Conservation (phyloP, 2,888 invertebrate genomes). For the Melinopterus prodromus region DNA sequence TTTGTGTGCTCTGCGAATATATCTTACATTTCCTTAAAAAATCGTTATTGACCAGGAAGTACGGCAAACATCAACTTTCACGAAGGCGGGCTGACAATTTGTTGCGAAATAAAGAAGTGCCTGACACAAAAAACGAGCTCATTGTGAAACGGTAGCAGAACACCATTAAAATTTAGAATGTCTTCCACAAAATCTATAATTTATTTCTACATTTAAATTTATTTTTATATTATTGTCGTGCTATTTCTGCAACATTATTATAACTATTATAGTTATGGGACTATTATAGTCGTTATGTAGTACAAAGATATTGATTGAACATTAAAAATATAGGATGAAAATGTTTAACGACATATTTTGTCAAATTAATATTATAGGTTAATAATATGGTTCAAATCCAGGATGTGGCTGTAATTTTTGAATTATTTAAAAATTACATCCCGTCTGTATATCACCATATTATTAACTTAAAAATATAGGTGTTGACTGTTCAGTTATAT, state of each 20-base stretch:
- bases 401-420: no score
- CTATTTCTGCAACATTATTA: no score
- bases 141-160: slow-evolving; percentile 4
- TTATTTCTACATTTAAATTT: not conserved
- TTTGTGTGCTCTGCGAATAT: not conserved
- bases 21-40: not conserved
- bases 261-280: no score
- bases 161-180: not conserved
- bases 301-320: no score
- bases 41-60: not conserved
- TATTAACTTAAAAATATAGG: no score
- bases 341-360: not conserved
- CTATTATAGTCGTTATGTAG: no score
- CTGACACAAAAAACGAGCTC: not conserved
- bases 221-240: no score
- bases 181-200: not conserved
- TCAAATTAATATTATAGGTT: not conserved
- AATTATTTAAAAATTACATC: no score
- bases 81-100: not conserved
- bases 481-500: no score
- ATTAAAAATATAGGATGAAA: no score
- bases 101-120: slow-evolving; percentile 4
- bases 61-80: not conserved
- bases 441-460: no score
- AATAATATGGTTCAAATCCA: no score